Percentiles rank a stretch among this genome's conserved stretches.
phyloP scores from a whole-genome alignment of 2,888 invertebrate genomes.

The Gandaritis pyraliata region DNA sequence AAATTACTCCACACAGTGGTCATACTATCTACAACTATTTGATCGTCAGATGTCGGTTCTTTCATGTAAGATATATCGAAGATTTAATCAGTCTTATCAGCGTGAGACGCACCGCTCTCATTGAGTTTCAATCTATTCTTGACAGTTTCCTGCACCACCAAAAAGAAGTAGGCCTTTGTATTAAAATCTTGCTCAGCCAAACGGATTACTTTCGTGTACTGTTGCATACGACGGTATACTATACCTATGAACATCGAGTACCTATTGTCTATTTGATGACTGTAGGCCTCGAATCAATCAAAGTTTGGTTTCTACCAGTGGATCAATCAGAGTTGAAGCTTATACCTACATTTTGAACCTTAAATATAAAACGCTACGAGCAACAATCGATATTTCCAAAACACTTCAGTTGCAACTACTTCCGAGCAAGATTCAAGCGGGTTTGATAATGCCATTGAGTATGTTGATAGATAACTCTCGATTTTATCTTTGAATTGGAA shows the following conservation, averaged over 20 bases:
- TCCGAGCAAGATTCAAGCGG: not conserved
- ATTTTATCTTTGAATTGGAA: not conserved
- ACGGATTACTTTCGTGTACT: constrained; percentile 41
- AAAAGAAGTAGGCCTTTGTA: constrained; percentile 67
- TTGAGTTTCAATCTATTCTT: constrained; percentile 49
- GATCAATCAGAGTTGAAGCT: constrained; percentile 42
- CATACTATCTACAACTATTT: constrained; percentile 35
- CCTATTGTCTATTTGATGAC: constrained; percentile 38
- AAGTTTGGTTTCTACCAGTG: constrained; percentile 41
- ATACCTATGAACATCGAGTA: constrained; percentile 47
- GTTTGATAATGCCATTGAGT: not conserved
- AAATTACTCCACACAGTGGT: constrained; percentile 61
- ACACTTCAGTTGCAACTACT: constrained; percentile 5
- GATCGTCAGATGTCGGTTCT: constrained; percentile 34
- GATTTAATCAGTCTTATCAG: constrained; percentile 57
- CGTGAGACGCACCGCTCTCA: constrained; percentile 50
- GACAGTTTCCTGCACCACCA: constrained; percentile 55
- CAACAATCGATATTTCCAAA: constrained; percentile 25
- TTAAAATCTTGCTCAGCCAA: no score
- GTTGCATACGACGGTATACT: constrained; percentile 49
- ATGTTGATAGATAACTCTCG: not conserved
- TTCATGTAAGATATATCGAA: constrained; percentile 51
- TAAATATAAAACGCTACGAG: constrained; percentile 35
- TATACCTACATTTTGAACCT: constrained; percentile 33
- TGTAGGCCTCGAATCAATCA: constrained; percentile 44